These are phyloP conservation scores for Pteruthius melanotis DNA, from an alignment of 2,113 vertebrate genomes.

Conservation along the genomic window DNA sequence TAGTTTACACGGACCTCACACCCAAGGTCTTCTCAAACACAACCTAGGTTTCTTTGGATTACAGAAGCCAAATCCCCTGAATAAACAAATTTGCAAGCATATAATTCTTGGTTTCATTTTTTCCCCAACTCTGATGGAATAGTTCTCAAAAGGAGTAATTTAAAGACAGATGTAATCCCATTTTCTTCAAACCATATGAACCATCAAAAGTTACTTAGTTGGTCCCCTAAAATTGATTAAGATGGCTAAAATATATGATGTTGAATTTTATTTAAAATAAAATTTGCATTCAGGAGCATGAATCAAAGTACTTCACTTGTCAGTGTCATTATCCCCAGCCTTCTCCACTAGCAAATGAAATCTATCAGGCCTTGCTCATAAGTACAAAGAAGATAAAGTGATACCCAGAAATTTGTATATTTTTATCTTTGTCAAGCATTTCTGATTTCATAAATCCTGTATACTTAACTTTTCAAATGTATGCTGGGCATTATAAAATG, in stretches of 20 bases:
- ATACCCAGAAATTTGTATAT: neutral
- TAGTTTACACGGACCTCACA: neutral
- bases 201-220: neutral
- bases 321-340: neutral
- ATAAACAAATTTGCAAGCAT: neutral
- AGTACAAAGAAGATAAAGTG: neutral
- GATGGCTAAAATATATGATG: neutral
- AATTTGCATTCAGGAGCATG: neutral
- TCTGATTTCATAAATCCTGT: neutral
- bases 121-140: neutral
- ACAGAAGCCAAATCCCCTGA: neutral
- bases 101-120: neutral
- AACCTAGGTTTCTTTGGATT: neutral
- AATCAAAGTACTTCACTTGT: neutral
- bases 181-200: neutral
- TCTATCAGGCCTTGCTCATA: neutral
- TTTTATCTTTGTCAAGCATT: neutral
- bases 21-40: neutral
- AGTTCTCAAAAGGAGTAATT: neutral
- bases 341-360: neutral
- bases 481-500: neutral
- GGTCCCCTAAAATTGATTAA: neutral
- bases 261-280: neutral
- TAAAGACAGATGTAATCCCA: neutral
- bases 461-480: neutral